Conservation (phyloP, 2,113 vertebrate genomes). For the Amazona guildingii region DNA sequence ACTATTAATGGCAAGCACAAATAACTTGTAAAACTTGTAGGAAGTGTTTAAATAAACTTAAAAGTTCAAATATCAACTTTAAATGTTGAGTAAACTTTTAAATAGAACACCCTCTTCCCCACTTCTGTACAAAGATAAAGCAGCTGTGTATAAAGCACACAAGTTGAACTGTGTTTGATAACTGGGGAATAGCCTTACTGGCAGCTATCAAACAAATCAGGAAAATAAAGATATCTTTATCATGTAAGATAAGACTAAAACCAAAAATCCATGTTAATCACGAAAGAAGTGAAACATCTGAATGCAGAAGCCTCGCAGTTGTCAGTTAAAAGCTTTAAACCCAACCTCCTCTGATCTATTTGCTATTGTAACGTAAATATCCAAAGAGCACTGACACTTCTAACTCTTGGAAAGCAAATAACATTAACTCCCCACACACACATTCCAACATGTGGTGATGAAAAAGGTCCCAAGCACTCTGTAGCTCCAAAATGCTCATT, state of each 20-base stretch:
- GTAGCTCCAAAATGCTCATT: background rate
- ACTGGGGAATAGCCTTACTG: background rate
- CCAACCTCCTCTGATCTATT: background rate
- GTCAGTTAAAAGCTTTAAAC: background rate
- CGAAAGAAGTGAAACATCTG: background rate
- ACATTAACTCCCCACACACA: background rate
- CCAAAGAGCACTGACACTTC: background rate
- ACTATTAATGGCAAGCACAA: accelerated
- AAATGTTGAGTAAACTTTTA: background rate
- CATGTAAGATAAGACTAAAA: background rate
- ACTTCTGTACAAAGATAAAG: background rate
- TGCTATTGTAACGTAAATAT: background rate
- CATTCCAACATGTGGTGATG: background rate
- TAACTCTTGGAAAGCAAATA: background rate
- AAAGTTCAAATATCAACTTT: background rate
- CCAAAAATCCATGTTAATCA: background rate
- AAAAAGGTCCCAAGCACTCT: background rate
- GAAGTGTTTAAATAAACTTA: background rate
- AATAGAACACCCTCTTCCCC: background rate
- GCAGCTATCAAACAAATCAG: background rate
- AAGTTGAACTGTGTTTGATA: background rate
- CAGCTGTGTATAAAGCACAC: background rate
- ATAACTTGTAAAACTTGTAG: background rate
- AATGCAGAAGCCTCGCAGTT: background rate
- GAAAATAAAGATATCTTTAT: background rate